Percentiles rank a stretch among this genome's conserved stretches.
These are phyloP conservation scores for Salpingus planirostris DNA, from an alignment of 2,888 invertebrate species.

Conservation along the genomic window DNA sequence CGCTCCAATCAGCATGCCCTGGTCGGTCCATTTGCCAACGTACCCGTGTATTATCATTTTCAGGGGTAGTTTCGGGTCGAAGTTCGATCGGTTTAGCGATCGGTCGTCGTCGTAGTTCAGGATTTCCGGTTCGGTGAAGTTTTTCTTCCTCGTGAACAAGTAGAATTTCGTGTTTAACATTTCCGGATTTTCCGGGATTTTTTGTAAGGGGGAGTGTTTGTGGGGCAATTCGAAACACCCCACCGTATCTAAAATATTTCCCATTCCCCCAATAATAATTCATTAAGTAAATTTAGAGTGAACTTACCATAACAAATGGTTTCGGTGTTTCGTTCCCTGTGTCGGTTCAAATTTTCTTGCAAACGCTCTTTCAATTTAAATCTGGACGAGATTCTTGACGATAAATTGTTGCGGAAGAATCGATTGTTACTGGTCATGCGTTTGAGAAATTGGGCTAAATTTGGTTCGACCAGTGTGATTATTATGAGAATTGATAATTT, in stretches of 20 bases:
- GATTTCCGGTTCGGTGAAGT: constrained; percentile 38
- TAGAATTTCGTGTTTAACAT: constrained; percentile 47
- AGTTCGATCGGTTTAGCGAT: constrained; percentile 42
- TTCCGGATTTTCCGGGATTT: constrained; percentile 47
- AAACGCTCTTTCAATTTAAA: constrained; percentile 25
- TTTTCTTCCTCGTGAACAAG: constrained; percentile 41
- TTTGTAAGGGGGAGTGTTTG: constrained; percentile 44
- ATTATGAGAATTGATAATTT: no score
- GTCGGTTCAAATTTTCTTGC: constrained; percentile 23
- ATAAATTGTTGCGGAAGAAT: no score
- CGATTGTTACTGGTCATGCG: no score
- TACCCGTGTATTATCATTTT: constrained; percentile 52
- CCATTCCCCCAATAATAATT: neutral
- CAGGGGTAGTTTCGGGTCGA: constrained; percentile 40
- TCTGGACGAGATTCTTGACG: no score
- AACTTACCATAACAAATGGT: constrained; percentile 28
- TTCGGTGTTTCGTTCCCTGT: constrained; percentile 27
- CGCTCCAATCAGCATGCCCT: constrained; percentile 40
- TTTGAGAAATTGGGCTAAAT: no score
- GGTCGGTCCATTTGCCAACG: constrained; percentile 47
- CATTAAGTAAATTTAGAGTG: neutral
- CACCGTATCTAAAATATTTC: constrained; percentile 42
- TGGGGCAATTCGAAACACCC: constrained; percentile 49
- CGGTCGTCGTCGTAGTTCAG: constrained; percentile 43
- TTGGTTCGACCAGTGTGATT: no score